Conservation (phyloP, 2,888 invertebrate genomes). For the Taenaris catops region DNA sequence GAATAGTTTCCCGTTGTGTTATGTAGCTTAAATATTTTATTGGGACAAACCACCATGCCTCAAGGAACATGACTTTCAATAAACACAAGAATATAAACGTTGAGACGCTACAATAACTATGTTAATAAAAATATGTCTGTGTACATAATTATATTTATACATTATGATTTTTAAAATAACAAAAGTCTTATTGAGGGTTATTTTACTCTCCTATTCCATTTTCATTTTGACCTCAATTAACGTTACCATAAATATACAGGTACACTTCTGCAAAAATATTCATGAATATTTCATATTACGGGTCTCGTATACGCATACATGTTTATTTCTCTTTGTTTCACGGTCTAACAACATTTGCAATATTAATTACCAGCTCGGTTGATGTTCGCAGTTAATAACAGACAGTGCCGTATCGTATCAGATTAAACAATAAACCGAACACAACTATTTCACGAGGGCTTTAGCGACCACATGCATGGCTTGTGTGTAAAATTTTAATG, state of each 20-base stretch:
- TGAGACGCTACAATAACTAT: too few relatives aligned
- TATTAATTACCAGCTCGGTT: constrained; percentile 65
- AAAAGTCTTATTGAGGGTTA: not conserved
- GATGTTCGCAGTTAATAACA: constrained; percentile 57
- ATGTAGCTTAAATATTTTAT: too few relatives aligned
- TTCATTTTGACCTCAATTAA: constrained; percentile 1
- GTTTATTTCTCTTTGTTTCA: constrained; percentile 14
- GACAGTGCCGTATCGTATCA: constrained; percentile 48
- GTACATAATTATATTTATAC: too few relatives aligned
- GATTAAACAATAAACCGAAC: constrained; percentile 57
- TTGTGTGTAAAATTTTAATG: constrained; percentile 4
- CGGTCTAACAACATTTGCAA: constrained; percentile 68
- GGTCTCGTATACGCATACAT: constrained; percentile 1
- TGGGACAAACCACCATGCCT: too few relatives aligned
- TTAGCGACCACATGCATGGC: constrained; percentile 28
- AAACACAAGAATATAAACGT: too few relatives aligned
- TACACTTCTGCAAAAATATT: constrained; percentile 3
- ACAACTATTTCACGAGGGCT: constrained; percentile 54
- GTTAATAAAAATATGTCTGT: too few relatives aligned
- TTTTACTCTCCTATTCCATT: not conserved
- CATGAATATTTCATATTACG: constrained; percentile 6
- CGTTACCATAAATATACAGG: not conserved
- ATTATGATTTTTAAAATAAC: too few relatives aligned
- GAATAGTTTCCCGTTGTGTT: too few relatives aligned
- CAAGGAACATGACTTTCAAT: too few relatives aligned